Conservation (phyloP, 2,888 invertebrate species). For the Calameuta idolon region DNA sequence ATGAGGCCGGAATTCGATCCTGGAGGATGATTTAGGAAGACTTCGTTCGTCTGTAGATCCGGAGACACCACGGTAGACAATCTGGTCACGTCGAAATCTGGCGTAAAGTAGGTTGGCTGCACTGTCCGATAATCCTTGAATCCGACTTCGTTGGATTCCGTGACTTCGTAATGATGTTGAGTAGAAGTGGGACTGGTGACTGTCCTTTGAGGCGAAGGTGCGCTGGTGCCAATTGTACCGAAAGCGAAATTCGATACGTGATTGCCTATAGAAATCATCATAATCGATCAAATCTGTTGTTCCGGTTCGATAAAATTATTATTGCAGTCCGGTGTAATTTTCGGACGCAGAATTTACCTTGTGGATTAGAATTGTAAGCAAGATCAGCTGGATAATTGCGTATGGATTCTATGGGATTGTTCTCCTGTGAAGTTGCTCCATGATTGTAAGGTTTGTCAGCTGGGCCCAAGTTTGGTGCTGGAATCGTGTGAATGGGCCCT, state of each 20-base stretch:
- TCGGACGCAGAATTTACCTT: slow-evolving; percentile 27
- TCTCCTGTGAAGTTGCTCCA: slow-evolving; percentile 39
- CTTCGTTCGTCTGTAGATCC: slow-evolving; percentile 49
- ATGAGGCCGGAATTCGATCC: slow-evolving; percentile 33
- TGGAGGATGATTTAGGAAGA: slow-evolving; percentile 46
- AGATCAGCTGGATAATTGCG: slow-evolving; percentile 34
- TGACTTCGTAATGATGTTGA: slow-evolving; percentile 56
- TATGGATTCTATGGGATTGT: slow-evolving; percentile 24
- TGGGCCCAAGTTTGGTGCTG: slow-evolving; percentile 83
- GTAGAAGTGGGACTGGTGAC: slow-evolving; percentile 41
- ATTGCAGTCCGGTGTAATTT: too few species aligned
- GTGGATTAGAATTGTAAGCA: slow-evolving; percentile 34
- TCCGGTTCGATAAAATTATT: too few species aligned
- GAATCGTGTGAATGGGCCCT: slow-evolving; percentile 88
- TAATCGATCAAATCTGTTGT: background rate
- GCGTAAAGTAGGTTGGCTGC: slow-evolving; percentile 43
- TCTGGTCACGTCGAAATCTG: slow-evolving; percentile 49
- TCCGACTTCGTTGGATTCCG: slow-evolving; percentile 49
- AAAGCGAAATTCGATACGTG: slow-evolving; percentile 29
- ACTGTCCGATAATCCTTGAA: slow-evolving; percentile 43
- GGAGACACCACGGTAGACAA: slow-evolving; percentile 41
- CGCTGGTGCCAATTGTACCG: slow-evolving; percentile 30
- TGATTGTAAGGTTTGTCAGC: slow-evolving; percentile 74
- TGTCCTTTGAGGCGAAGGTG: slow-evolving; percentile 25
- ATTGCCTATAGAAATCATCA: slow-evolving; percentile 12